Evolutionary conservation across 2,113 vertebrate species (phyloP).

Genomic region (Cyphomyrus discorhynchus): DNA sequence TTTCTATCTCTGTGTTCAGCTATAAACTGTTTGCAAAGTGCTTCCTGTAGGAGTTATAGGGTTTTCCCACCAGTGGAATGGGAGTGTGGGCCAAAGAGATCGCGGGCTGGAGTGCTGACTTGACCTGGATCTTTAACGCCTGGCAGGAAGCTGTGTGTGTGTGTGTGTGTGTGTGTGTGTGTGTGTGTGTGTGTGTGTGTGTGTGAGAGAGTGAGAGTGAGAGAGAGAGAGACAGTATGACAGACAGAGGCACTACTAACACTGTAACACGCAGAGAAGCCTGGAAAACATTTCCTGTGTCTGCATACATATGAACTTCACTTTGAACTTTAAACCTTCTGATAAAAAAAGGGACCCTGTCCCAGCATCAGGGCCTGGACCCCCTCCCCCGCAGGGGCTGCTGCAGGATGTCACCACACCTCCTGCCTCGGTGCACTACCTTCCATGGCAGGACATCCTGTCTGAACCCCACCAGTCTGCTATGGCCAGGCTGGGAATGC

Average conservation of each 20-base stretch:
- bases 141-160: slow-evolving; percentile 37
- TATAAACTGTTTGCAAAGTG: slow-evolving; percentile 31
- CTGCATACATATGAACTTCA: not conserved
- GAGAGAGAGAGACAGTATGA: not conserved
- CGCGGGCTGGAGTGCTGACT: not conserved
- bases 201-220: too few relatives aligned
- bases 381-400: not conserved
- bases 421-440: not conserved
- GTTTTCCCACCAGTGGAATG: slow-evolving; percentile 22
- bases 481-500: not conserved
- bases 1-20: slow-evolving; percentile 25
- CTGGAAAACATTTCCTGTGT: not conserved
- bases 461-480: not conserved
- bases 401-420: not conserved
- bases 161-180: not conserved
- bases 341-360: not conserved
- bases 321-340: not conserved
- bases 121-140: not conserved
- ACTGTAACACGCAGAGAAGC: not conserved
- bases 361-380: not conserved
- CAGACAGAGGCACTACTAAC: slow-evolving; percentile 16
- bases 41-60: slow-evolving; percentile 28
- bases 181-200: not conserved
- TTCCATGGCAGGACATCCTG: not conserved
- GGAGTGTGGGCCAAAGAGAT: slow-evolving; percentile 28